Base-by-base conservation (phyloP, 2,797 vertebrate species). In the Neosilurus hyrtlii region DNA sequence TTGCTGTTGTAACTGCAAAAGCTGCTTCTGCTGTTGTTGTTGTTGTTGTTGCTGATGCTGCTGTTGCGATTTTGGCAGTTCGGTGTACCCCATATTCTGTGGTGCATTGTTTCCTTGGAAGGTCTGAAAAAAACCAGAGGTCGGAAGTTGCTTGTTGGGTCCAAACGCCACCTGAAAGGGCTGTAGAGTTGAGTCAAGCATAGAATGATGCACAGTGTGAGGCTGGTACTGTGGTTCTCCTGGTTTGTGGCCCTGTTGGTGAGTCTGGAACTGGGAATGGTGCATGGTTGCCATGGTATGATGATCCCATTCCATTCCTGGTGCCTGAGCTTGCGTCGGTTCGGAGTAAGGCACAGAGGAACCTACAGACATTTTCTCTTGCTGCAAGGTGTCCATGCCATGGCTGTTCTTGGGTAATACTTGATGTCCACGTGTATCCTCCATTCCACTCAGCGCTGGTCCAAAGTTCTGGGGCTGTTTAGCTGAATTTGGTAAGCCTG, bases 141-240 rank as follows among this genome's bases (percentile, higher is more conserved):
- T 91, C 81, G 94, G 92, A 78, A 91, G 90, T 85, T 94, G 96
- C 90, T 96, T 97, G 85, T 96, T 96, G 88, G 97, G 95, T 86
- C 97, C 97, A 16, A 99, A 99, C 0, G 98, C 98, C 91, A 98
- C 85, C 90, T 98, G 97, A 89, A 99, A 99, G 84, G 97, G 94
- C 83, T 99, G 97, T 89, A 99, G 70, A 0, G 97, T 95, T 0
- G 97, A 94, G 72, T 94, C 92, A 0, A 93, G 90, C n/a, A 90
- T 90, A 0, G 90, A 86, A 74, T 12, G 88, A 20, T 65, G 85
- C 85, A 89, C 93, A 92, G 67, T 14, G 93, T 95, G 85, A 92
- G 92, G 22, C 84, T 89, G 82, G 93, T 92, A 93, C 87, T 97
- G 96, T 85, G 92, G 87, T 74, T 95, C 95, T 16, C 90, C 92